A percentile compares a stretch with the other conserved stretches of the same genome.
These are phyloP conservation scores for Tragelaphus scriptus DNA, from an alignment of 2,113 vertebrate species.

Conservation along the genomic window DNA sequence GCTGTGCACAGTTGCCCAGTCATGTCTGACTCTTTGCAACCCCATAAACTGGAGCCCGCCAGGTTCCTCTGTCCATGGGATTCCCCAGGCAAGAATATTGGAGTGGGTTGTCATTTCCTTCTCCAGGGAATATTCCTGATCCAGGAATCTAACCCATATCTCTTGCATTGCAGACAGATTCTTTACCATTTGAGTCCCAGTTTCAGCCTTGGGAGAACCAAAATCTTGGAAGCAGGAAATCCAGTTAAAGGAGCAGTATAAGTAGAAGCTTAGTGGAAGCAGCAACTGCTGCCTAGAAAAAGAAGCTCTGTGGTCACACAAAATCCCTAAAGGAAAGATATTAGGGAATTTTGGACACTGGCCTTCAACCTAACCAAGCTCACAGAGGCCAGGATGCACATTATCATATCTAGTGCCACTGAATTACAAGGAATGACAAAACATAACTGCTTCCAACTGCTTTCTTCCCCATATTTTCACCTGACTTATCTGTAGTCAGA, in stretches of 20 bases:
- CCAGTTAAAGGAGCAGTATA: not conserved
- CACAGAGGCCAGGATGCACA: not conserved
- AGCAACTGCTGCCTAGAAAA: not conserved
- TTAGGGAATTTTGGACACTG: not conserved
- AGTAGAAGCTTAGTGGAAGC: not conserved
- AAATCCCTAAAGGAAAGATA: not conserved
- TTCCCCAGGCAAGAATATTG: not conserved
- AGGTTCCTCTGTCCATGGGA: not conserved
- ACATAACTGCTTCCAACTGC: not conserved
- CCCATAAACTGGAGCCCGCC: not conserved
- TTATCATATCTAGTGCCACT: not conserved
- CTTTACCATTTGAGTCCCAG: not conserved
- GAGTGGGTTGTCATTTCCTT: not conserved
- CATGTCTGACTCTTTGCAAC: not conserved
- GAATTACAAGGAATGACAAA: not conserved
- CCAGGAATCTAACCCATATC: not conserved
- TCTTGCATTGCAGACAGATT: not conserved
- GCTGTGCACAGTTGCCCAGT: not conserved
- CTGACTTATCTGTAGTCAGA: not conserved
- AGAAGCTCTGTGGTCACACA: not conserved
- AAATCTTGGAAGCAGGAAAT: not conserved
- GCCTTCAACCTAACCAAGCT: not conserved
- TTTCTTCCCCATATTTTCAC: not conserved
- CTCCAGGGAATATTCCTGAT: not conserved
- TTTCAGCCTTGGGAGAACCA: not conserved